Conservation (phyloP, 2,113 vertebrate species). For the Alligator mississippiensis region DNA sequence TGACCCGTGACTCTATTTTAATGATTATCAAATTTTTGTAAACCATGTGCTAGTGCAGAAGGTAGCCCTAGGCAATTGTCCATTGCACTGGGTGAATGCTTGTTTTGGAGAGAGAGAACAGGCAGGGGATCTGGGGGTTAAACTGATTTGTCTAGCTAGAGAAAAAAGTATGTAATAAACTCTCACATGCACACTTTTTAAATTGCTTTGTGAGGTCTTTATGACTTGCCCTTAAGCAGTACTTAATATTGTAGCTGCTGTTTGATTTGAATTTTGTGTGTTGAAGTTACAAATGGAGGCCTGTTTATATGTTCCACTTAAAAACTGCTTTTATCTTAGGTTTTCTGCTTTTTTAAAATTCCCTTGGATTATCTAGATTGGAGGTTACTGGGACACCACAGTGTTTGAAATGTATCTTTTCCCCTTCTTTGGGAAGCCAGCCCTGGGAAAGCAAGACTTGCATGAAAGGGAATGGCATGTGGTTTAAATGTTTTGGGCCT, state of each 20-base stretch:
- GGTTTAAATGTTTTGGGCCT: background rate
- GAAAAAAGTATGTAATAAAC: background rate
- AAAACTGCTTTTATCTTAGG: background rate
- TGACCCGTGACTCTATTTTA: background rate
- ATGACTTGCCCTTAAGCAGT: background rate
- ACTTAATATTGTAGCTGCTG: background rate
- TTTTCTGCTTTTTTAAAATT: background rate
- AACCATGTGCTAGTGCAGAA: background rate
- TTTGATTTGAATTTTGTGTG: background rate
- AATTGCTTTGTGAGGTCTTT: background rate
- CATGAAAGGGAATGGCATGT: background rate
- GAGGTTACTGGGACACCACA: background rate
- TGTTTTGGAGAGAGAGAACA: background rate
- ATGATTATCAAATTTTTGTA: background rate
- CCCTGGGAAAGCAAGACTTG: background rate
- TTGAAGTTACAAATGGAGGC: background rate
- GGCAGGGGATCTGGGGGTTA: background rate
- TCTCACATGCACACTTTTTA: background rate
- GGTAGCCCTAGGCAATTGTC: background rate
- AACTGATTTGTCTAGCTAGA: background rate
- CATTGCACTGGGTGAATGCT: background rate
- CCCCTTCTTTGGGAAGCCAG: background rate
- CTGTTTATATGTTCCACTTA: background rate
- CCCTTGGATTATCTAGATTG: background rate
- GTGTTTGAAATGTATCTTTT: background rate